Evolutionary conservation across 2,797 vertebrate genomes (phyloP).

Genomic region (Catharus ustulatus): DNA sequence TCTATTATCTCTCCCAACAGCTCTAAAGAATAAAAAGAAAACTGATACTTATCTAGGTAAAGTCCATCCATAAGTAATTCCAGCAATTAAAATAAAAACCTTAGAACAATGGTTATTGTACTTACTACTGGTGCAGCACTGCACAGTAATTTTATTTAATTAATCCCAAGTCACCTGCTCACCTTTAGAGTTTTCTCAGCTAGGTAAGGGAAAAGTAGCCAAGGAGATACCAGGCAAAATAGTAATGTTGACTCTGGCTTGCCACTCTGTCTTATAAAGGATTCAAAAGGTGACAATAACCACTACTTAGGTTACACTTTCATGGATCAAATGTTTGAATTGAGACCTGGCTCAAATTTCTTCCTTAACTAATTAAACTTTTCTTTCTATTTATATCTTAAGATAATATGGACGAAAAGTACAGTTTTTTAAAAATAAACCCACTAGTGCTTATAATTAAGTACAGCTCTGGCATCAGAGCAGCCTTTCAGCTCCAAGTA

Average conservation of each 20-base stretch:
- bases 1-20: not conserved
- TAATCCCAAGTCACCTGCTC: constrained; percentile 53
- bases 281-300: constrained; percentile 82
- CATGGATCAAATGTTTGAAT: constrained; percentile 86
- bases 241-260: constrained; percentile 64
- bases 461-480: not conserved
- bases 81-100: constrained; percentile 15
- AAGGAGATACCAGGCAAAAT: constrained; percentile 51
- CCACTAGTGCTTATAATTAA: constrained; percentile 19
- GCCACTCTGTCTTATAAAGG: constrained; percentile 87
- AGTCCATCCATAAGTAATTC: not conserved
- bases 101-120: not conserved
- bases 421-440: constrained; percentile 36
- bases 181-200: constrained; percentile 59
- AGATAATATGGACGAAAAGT: constrained; percentile 56
- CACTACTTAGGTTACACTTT: constrained; percentile 88
- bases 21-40: constrained; percentile 16
- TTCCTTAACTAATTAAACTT: constrained; percentile 87
- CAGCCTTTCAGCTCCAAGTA: not conserved
- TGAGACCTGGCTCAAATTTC: constrained; percentile 84
- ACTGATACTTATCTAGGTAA: not conserved
- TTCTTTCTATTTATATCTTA: constrained; percentile 82
- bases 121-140: not conserved
- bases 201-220: constrained; percentile 45
- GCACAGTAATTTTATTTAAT: constrained; percentile 7